A percentile compares a stretch with the other conserved stretches of the same genome.
Conservation (phyloP, 2,797 vertebrate genomes). For the Liasis olivaceus region DNA sequence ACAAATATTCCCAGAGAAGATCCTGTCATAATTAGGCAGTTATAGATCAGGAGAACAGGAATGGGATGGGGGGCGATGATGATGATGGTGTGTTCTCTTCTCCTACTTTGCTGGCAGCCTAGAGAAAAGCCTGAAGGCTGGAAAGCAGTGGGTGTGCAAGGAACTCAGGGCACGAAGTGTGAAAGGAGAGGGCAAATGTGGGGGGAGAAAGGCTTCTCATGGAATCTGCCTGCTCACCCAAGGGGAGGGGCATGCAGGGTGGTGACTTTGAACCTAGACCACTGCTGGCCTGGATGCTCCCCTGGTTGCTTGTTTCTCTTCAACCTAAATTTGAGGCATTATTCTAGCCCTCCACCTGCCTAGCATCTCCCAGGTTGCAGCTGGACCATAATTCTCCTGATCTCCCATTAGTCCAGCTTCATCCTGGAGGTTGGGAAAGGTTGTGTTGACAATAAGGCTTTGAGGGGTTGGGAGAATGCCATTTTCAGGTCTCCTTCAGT, state of each 20-base stretch:
- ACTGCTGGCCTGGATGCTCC: background rate
- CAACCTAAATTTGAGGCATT: background rate
- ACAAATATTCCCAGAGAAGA: background rate
- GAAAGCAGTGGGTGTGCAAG: background rate
- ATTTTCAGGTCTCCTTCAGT: background rate
- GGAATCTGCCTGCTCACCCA: background rate
- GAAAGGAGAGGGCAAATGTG: background rate
- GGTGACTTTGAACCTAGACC: background rate
- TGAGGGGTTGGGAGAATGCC: background rate
- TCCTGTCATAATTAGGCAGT: background rate
- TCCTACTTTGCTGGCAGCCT: background rate
- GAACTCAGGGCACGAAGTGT: background rate
- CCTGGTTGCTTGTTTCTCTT: background rate
- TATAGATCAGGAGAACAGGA: background rate
- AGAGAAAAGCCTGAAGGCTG: background rate
- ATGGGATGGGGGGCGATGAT: background rate
- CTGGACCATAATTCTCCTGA: background rate
- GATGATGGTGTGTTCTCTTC: background rate
- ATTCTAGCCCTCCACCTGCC: background rate
- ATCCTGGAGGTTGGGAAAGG: background rate
- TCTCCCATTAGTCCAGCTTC: background rate
- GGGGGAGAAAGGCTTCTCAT: background rate
- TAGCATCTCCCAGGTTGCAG: background rate
- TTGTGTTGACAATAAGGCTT: background rate
- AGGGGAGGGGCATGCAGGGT: background rate